phyloP scores from a whole-genome alignment of 1,140 invertebrate species.

The Aricia agestis region DNA sequence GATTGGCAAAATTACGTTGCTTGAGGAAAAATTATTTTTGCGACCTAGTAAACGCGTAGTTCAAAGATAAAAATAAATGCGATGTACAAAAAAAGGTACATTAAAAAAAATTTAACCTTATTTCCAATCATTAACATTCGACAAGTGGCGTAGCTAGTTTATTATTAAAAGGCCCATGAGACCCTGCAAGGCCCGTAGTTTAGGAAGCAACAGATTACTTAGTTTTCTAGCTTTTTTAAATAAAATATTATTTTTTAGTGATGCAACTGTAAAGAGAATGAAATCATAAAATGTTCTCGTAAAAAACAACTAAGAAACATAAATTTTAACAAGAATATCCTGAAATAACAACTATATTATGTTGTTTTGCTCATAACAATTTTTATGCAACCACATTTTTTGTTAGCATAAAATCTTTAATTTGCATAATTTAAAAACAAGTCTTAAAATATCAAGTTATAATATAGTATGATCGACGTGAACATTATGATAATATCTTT shows the following conservation, averaged over 20 bases:
- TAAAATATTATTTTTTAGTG: no score
- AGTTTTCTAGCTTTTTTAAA: no score
- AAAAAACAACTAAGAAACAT: neutral
- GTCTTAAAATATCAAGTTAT: neutral
- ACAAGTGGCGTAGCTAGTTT: no score
- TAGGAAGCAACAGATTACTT: neutral
- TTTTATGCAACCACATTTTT: neutral
- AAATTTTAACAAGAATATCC: neutral
- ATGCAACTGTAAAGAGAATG: no score
- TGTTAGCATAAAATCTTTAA: constrained; percentile 9
- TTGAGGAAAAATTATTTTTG: no score
- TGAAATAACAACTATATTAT: neutral
- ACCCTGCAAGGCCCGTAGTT: neutral
- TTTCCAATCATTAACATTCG: no score
- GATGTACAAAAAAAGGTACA: no score
- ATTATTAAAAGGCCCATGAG: neutral
- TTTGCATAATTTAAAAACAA: constrained; percentile 2
- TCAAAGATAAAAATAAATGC: no score
- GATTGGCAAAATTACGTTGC: no score
- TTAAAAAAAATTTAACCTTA: no score
- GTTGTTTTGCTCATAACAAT: neutral
- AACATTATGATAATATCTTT: neutral
- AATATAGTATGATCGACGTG: neutral
- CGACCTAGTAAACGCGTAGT: no score
- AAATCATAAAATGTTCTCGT: no score